phyloP scores from a whole-genome alignment of 1,140 invertebrate genomes.

The Sycophila sp. region DNA sequence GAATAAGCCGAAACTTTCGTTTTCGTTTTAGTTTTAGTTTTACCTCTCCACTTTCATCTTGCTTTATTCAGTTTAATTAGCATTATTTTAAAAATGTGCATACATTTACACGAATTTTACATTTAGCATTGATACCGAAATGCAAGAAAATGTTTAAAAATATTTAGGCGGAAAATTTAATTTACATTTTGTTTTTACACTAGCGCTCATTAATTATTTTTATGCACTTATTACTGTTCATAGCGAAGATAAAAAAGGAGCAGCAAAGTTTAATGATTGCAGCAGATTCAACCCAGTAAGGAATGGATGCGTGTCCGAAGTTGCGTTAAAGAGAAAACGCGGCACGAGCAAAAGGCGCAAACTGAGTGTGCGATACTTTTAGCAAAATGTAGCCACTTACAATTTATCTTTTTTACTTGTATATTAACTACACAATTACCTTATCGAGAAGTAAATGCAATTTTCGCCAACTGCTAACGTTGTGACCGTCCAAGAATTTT shows the following conservation, averaged over 20 bases:
- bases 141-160: too few species aligned
- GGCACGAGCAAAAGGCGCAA: background rate
- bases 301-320: background rate
- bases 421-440: too few species aligned
- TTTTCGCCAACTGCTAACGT: too few species aligned
- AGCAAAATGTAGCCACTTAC: background rate
- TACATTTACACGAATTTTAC: too few species aligned
- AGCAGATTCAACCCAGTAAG: background rate
- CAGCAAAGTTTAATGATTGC: background rate
- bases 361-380: background rate
- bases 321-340: background rate
- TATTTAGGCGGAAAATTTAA: too few species aligned
- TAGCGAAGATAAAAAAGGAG: background rate
- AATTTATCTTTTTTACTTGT: background rate
- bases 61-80: too few species aligned
- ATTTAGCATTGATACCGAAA: too few species aligned
- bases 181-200: too few species aligned
- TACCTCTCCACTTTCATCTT: too few species aligned
- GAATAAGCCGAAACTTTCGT: slow-evolving; percentile 27
- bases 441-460: too few species aligned
- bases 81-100: too few species aligned
- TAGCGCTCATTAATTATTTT: background rate
- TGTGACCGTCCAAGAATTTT: too few species aligned
- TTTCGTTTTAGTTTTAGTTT: slow-evolving; percentile 8
- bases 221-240: background rate